Percentiles rank a stretch among this genome's conserved stretches.
phyloP scores from a whole-genome alignment of 2,113 vertebrate species.

The Ranitomeya imitator region DNA sequence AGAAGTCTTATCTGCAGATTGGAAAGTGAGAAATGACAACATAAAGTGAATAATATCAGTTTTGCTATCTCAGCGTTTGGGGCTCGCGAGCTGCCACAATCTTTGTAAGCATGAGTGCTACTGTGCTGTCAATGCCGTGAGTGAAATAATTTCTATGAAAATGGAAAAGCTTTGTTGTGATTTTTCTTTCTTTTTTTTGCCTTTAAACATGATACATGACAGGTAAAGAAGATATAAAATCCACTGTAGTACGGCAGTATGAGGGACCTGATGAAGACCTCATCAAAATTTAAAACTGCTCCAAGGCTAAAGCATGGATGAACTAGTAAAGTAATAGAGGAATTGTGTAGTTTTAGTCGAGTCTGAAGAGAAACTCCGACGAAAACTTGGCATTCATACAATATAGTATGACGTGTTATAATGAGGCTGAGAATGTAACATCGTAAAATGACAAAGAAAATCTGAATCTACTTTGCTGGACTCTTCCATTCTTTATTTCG shows the following conservation, averaged over 20 bases:
- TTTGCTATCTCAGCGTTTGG: slow-evolving; percentile 7
- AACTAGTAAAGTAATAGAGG: not conserved
- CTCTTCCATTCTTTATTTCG: no score
- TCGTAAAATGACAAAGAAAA: no score
- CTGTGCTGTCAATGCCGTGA: slow-evolving; percentile 9
- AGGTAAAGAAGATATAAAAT: slow-evolving; percentile 9
- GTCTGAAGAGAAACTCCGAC: not conserved
- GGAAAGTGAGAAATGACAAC: slow-evolving; percentile 22
- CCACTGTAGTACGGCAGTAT: not conserved
- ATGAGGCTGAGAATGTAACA: no score
- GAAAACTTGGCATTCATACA: not conserved
- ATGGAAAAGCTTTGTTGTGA: slow-evolving; percentile 34
- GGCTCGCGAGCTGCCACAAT: slow-evolving; percentile 6
- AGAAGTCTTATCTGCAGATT: not conserved
- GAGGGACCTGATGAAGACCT: not conserved
- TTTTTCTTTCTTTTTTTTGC: not conserved
- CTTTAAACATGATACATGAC: slow-evolving; percentile 26
- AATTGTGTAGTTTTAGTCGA: not conserved
- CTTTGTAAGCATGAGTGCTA: slow-evolving; percentile 4
- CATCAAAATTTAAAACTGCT: slow-evolving; percentile 17
- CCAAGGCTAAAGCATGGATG: not conserved
- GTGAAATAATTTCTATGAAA: slow-evolving; percentile 17
- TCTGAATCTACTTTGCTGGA: no score
- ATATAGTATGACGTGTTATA: not conserved
- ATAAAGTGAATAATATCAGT: slow-evolving; percentile 9